A percentile compares a stretch with the other conserved stretches of the same genome.
Conservation (phyloP, 1,140 invertebrate genomes). For the Phenacoccus solenopsis region DNA sequence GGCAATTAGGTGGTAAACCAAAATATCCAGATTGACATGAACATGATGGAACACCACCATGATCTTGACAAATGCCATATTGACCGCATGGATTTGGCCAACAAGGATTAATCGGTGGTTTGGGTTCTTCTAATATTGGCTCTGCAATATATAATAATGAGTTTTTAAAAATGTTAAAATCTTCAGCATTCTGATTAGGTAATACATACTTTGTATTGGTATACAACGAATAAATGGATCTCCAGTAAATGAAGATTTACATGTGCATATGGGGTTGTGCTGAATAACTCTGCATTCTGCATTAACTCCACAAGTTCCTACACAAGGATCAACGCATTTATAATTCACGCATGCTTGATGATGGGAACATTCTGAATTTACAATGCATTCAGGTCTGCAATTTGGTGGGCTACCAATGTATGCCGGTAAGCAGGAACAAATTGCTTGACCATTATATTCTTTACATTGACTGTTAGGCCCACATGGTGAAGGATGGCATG, state of each 20-base stretch:
- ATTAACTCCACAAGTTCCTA: constrained; percentile 40
- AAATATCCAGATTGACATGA: constrained; percentile 42
- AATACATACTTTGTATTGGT: constrained; percentile 33
- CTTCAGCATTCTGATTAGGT: not conserved
- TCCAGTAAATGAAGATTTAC: constrained; percentile 35
- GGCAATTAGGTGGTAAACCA: constrained; percentile 54
- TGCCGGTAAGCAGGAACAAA: constrained; percentile 36
- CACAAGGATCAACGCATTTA: constrained; percentile 41
- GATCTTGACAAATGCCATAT: constrained; percentile 41
- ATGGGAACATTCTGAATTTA: constrained; percentile 40
- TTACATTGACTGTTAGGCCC: constrained; percentile 37
- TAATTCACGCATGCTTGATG: constrained; percentile 36
- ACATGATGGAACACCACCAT: constrained; percentile 39
- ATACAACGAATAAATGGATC: constrained; percentile 42
- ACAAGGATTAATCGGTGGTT: constrained; percentile 33
- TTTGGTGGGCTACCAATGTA: constrained; percentile 51
- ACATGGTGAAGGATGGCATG: constrained; percentile 34
- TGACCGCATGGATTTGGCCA: constrained; percentile 43
- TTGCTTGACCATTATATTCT: constrained; percentile 31
- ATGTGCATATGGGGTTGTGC: constrained; percentile 41
- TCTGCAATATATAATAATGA: not conserved
- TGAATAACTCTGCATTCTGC: constrained; percentile 40
- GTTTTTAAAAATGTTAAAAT: not conserved
- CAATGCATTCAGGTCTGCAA: constrained; percentile 52
- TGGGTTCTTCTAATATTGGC: constrained; percentile 20